phyloP scores from a whole-genome alignment of 2,797 vertebrate species.

The Mormyrops boulengeri region DNA sequence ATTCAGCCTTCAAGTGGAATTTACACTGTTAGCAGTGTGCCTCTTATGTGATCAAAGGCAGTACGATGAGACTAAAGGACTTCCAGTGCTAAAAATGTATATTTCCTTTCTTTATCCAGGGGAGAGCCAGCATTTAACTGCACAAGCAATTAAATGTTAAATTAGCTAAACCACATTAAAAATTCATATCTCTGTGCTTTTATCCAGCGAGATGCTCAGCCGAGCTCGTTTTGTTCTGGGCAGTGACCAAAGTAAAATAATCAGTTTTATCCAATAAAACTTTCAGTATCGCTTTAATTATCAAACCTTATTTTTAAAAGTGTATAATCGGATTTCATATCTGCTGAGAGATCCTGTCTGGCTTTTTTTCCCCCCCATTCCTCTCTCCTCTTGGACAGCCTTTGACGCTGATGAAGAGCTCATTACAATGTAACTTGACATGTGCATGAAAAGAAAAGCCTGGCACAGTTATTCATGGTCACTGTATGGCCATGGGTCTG shows the following conservation, averaged over 20 bases:
- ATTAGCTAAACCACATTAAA: not conserved
- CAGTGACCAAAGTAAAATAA: not conserved
- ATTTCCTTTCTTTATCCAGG: constrained; percentile 7
- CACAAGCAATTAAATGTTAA: not conserved
- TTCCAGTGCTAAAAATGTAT: not conserved
- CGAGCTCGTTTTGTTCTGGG: not conserved
- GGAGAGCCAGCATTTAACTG: not conserved
- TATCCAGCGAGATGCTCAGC: not conserved
- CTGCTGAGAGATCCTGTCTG: not conserved
- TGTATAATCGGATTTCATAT: not conserved
- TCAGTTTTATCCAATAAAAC: not conserved
- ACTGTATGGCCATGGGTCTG: not conserved
- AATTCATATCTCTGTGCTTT: not conserved
- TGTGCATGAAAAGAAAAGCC: not conserved
- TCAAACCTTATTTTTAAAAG: constrained; percentile 1
- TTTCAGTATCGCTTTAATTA: not conserved
- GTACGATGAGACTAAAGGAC: not conserved
- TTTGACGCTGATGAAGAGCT: not conserved
- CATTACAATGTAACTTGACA: not conserved
- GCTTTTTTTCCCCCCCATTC: not conserved
- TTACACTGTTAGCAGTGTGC: not conserved
- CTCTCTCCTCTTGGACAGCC: not conserved
- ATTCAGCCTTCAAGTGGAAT: constrained; percentile 11
- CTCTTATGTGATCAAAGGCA: constrained; percentile 8
- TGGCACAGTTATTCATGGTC: not conserved